Evolutionary conservation across 1,140 invertebrate genomes (phyloP), one percentile per base, ranked within the genome.

Genomic region (Spodoptera litura): DNA sequence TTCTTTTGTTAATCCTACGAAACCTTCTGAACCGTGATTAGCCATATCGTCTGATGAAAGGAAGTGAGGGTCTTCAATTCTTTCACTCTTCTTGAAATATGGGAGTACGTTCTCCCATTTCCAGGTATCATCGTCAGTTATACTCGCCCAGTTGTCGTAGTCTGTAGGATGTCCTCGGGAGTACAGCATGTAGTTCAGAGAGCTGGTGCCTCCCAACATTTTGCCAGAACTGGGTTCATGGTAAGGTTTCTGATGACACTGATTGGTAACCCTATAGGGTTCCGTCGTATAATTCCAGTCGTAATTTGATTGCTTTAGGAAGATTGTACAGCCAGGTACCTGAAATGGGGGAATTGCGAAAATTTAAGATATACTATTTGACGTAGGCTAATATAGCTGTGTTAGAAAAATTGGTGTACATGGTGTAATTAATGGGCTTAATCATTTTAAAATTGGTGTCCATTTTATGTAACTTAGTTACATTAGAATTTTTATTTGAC

Each of bases 71-170:
- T 77, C 79, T 25, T 56, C 44, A 11, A 78, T 31, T 44, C 51
- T 72, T 71, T 78, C 80, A 49, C 64, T 75, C 71, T 78, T 81
- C 8, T 31, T 61, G 10, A 78, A 78, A 35, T 78, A 81, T 15
- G 76, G 77, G 10, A 81, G 53, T 0, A 75, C 72, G 51, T 72
- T 78, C n/a, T 81, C 64, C 53, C 59, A 81, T 15, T 55, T 68
- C 80, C 80, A 81, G 27, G 70, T 73, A 27, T 53, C 8, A 70
- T 78, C 80, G 6, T 75, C 61, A 15, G 31, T 49, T 20, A 74
- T 53, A 12, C 59, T 10, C 0, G 80, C 75, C 76, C 77, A 81
- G 27, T 15, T 44, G n/a, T 81, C 49, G 38, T 72, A 77, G 58
- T 78, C 79, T 3, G 49, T 59, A 15, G 55, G 44, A 55, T 72